Evolutionary conservation across 1,140 invertebrate species (phyloP), one percentile per base, ranked within the genome.

Genomic region (Campoletis sonorensis): DNA sequence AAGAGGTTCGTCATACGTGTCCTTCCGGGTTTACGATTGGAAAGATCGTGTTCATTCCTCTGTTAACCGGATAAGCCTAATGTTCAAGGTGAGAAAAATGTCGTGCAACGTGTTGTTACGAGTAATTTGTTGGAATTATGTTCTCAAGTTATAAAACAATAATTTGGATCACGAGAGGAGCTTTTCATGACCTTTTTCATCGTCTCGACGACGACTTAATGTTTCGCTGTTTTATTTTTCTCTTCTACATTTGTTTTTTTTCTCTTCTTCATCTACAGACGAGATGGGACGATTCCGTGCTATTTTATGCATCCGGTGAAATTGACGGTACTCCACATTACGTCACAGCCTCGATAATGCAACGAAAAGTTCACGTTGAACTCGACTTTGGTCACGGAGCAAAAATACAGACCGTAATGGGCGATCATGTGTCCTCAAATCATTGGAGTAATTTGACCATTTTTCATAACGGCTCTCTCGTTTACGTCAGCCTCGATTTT

Each of bases 391-490:
- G 97, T 0, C 94, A 97, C 87, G 95, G 95, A 68, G 94, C 95
- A 8, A 90, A 90, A 5, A 93, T 96, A 21, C 93, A 94, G 21
- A 94, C 94, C 0, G 92, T 94, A n/a, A 90, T 97, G 7, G 96
- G 96, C 0, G 91, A 94, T 79, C 92, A 93, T 83, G 92, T 96
- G 1, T 96, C 94, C 27, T 94, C 95, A 75, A 95, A 96, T 85
- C 93, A 95, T 83, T 98, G 97, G 97, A 97, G 98, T 88, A 98
- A 98, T 86, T 91, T 99, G 10, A 98, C 97, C 0, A 96, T 98
- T 68, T 93, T 95, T 54, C 96, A 98, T 88, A 94, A 95, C 84
- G 94, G 95, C 45, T 94, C 95, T 80, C 92, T 93, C 1, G 94
- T 98, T 0, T 92, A 93, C 81, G 92, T 98, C 0, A 94, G 95